These are phyloP conservation scores for Sebastes taczanowskii DNA, from an alignment of 2,797 vertebrate species.

Conservation along the genomic window DNA sequence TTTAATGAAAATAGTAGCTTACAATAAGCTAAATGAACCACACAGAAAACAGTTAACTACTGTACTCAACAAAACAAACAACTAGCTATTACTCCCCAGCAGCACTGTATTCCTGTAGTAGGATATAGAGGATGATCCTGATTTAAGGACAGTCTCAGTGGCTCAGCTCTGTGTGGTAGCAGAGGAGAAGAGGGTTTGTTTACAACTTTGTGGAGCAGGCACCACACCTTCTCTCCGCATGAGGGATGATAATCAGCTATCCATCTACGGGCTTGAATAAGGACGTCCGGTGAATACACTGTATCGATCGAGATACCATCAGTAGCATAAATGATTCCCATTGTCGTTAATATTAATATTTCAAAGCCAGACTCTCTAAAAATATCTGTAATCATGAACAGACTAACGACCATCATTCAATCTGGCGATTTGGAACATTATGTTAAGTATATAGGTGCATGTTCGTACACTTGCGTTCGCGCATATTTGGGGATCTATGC, in stretches of 20 bases:
- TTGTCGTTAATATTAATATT: conserved; percentile 36
- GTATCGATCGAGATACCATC: conserved; percentile 16
- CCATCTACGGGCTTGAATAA: conserved; percentile 12
- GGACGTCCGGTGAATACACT: conserved; percentile 1
- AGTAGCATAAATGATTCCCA: neutral
- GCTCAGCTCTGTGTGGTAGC: conserved; percentile 30
- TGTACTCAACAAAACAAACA: neutral
- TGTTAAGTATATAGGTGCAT: neutral
- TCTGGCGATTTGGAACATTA: neutral
- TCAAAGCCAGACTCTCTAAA: conserved; percentile 13
- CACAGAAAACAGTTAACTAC: neutral
- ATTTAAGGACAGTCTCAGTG: conserved; percentile 11
- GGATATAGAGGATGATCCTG: neutral
- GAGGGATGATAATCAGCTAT: conserved; percentile 14
- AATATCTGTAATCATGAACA: neutral
- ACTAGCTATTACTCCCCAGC: neutral
- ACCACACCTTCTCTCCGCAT: conserved; percentile 60
- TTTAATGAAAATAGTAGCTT: neutral
- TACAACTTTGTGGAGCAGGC: conserved; percentile 63
- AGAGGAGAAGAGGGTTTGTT: conserved; percentile 56
- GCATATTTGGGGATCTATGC: conserved; percentile 32
- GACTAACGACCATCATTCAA: neutral
- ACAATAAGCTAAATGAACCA: neutral
- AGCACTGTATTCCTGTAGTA: neutral
- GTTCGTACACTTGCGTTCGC: neutral